Conservation (phyloP, 1,140 invertebrate genomes). For the Portunus trituberculatus region DNA sequence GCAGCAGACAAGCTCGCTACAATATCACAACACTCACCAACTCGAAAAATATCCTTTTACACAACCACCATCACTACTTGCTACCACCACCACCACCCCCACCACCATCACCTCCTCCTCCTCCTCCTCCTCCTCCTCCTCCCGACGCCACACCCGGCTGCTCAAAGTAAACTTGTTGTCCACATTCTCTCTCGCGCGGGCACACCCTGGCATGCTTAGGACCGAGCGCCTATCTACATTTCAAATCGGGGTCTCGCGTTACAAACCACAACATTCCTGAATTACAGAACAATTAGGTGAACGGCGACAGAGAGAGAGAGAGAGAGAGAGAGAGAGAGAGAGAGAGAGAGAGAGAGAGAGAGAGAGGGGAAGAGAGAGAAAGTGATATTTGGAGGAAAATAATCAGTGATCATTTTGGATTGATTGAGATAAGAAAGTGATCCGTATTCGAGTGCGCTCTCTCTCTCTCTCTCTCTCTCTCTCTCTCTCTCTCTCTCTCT, state of each 20-base stretch:
- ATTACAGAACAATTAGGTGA: conserved; percentile 59
- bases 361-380: neutral
- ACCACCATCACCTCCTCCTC: neutral
- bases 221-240: conserved; percentile 54
- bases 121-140: neutral
- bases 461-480: conserved; percentile 50
- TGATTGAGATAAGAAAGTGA: too few relatives aligned
- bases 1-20: too few relatives aligned
- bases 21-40: too few relatives aligned
- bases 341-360: conserved; percentile 45
- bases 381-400: neutral
- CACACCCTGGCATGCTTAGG: neutral
- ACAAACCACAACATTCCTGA: conserved; percentile 67
- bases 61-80: too few relatives aligned
- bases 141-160: neutral
- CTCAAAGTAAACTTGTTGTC: conserved; percentile 70
- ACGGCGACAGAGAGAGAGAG: neutral
- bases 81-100: too few relatives aligned
- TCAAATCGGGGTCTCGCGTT: conserved; percentile 57
- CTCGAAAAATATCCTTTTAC: too few relatives aligned
- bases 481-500: conserved; percentile 56
- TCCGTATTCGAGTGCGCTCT: neutral
- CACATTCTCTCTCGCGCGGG: conserved; percentile 24
- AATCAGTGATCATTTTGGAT: neutral
- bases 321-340: conserved; percentile 51